These are phyloP conservation scores for Orchestes rusci DNA, from an alignment of 2,888 invertebrate species.

Conservation along the genomic window DNA sequence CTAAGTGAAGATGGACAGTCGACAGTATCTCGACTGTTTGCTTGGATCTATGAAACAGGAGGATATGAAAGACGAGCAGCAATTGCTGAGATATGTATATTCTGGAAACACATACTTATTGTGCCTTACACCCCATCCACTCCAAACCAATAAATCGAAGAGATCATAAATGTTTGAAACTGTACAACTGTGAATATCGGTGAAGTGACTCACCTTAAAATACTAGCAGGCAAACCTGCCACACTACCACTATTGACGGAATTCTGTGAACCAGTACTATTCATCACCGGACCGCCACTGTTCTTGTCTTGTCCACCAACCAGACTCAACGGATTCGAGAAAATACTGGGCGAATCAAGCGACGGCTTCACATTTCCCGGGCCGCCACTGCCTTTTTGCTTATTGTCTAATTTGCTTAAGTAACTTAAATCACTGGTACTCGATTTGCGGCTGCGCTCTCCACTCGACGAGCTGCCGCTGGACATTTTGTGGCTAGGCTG, in stretches of 20 bases:
- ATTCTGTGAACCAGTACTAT: conserved; percentile 28
- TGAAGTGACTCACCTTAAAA: conserved; percentile 48
- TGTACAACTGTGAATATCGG: too few relatives aligned
- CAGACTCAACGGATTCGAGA: conserved; percentile 43
- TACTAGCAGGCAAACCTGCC: conserved; percentile 44
- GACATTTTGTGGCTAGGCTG: conserved; percentile 31
- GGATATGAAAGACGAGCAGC: too few relatives aligned
- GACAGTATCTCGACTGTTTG: too few relatives aligned
- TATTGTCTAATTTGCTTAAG: conserved; percentile 25
- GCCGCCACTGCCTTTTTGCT: conserved; percentile 21
- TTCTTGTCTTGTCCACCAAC: conserved; percentile 36
- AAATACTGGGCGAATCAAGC: conserved; percentile 40
- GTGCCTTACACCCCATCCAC: too few relatives aligned
- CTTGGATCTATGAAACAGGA: too few relatives aligned
- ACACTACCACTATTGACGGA: conserved; percentile 36
- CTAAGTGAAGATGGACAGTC: too few relatives aligned
- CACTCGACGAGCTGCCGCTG: conserved; percentile 23
- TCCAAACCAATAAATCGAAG: too few relatives aligned
- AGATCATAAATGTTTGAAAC: too few relatives aligned
- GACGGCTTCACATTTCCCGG: conserved; percentile 34
- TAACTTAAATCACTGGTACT: conserved; percentile 21
- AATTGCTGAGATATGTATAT: too few relatives aligned
- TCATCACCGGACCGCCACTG: conserved; percentile 18
- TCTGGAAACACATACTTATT: too few relatives aligned
- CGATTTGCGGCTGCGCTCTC: conserved; percentile 14